Percentiles rank a stretch among this genome's conserved stretches.
Conservation (phyloP, 1,140 invertebrate genomes). For the Panagrolaimus sp. region DNA sequence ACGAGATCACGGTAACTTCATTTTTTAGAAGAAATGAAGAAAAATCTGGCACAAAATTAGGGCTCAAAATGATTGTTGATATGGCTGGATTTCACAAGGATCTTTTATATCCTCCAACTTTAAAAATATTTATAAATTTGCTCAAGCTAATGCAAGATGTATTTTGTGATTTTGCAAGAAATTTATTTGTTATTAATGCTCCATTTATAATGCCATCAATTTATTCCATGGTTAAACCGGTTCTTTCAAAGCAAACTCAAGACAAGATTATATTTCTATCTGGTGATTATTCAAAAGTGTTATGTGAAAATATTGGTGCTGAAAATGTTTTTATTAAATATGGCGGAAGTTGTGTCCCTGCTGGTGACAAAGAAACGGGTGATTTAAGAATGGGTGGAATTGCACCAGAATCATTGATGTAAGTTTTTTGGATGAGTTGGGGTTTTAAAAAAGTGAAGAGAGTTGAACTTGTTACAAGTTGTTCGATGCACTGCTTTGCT, state of each 20-base stretch:
- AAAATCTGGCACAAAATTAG: constrained; percentile 26
- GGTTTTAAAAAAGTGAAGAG: no score
- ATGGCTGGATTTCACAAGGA: constrained; percentile 33
- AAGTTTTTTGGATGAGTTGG: not conserved
- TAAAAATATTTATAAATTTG: constrained; percentile 35
- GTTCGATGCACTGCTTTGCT: no score
- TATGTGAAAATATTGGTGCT: constrained; percentile 21
- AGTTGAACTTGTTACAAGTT: no score
- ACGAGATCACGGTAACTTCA: not conserved
- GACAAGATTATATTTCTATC: constrained; percentile 34
- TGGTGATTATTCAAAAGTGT: constrained; percentile 14
- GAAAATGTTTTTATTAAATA: constrained; percentile 28
- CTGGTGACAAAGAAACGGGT: constrained; percentile 25
- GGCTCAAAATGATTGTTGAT: constrained; percentile 29
- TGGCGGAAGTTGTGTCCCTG: constrained; percentile 19
- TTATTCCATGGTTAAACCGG: constrained; percentile 29
- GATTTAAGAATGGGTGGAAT: constrained; percentile 28
- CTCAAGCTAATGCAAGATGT: constrained; percentile 22
- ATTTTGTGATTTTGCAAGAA: constrained; percentile 34
- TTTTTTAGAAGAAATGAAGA: constrained; percentile 28
- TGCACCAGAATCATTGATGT: constrained; percentile 25
- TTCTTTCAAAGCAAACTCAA: constrained; percentile 28
- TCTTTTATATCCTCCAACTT: constrained; percentile 22
- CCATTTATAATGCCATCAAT: constrained; percentile 27
- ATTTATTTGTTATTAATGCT: constrained; percentile 32